Evolutionary conservation across 2,888 invertebrate genomes (phyloP), one percentile per base, ranked within the genome.

Genomic region (Clostera curtula): DNA sequence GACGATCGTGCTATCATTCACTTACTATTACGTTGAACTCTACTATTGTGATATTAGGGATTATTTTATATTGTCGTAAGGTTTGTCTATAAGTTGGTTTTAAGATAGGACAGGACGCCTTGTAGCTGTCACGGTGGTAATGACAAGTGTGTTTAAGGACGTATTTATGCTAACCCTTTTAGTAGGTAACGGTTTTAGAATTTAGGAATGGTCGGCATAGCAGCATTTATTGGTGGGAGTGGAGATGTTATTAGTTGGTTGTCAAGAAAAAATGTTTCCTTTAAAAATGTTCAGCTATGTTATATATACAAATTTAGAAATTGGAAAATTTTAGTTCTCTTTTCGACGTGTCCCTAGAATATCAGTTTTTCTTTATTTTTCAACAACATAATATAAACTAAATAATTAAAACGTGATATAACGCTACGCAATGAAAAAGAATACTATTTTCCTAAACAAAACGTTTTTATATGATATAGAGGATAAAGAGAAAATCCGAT

Each of bases 101-200:
- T 46, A 63, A 43, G 42, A 49, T 52, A 51, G 55, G 49, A 37
- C 58, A 53, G 59, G 54, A 58, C 56, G 63, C 54, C 62, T 57
- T 70, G 73, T 68, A 60, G 54, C 47, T 73, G 75, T 77, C 75
- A 62, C 38, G 51, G 54, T 47, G 48, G 56, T 65, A 72, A 72
- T 75, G 76, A 76, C 76, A 72, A 64, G 58, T 58, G 63, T 53
- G 61, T 57, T 24, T 66, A 67, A 69, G 64, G 66, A 73, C 63
- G 50, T 65, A 59, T 68, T 62, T 61, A 57, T 63, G 59, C 59
- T 53, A 67, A 73, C 72, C 73, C 76, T 71, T 73, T 67, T 62
- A 59, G 60, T 13, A 13, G 22, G 22, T 44, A 20, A 59, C 60
- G 40, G 44, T 65, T 66, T 65, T 71, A 70, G 69, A 67, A 53